Percentiles rank a stretch among this genome's conserved stretches.
These are phyloP conservation scores for Pelvicachromis taeniatus DNA, from an alignment of 2,113 vertebrate genomes.

Conservation along the genomic window DNA sequence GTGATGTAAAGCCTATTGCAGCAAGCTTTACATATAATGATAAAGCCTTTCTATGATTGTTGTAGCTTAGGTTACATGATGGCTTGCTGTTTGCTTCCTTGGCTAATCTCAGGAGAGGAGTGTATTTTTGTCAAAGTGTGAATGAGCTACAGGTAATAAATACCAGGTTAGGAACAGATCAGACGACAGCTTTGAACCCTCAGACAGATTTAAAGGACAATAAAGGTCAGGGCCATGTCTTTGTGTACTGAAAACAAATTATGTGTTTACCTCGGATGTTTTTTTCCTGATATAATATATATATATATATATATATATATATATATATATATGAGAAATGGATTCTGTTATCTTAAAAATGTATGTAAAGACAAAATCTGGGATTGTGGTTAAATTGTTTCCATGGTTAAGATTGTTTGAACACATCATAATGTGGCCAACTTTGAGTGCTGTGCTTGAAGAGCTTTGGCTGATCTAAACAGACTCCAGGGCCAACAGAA, in stretches of 20 bases:
- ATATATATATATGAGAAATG: background rate
- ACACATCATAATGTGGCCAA: conserved; percentile 1
- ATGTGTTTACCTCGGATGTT: background rate
- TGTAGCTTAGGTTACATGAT: background rate
- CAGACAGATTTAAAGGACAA: conserved; percentile 29
- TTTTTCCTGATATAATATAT: background rate
- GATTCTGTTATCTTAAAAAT: background rate
- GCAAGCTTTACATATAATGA: conserved; percentile 1
- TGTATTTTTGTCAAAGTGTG: background rate
- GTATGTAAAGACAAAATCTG: background rate
- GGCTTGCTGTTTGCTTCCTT: background rate
- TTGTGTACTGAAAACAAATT: conserved; percentile 24
- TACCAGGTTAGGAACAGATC: conserved; percentile 11
- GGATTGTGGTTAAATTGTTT: background rate
- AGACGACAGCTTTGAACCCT: conserved; percentile 24
- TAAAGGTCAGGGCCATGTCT: conserved; percentile 11
- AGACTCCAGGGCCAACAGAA: conserved; percentile 51
- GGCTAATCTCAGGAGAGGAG: background rate
- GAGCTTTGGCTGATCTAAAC: conserved; percentile 23
- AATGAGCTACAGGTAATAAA: conserved; percentile 20
- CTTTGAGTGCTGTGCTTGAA: conserved; percentile 2
- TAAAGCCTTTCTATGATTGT: background rate
- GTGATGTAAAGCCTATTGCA: background rate
- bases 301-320: too few relatives aligned
- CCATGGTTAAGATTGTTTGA: background rate